These are phyloP conservation scores for Maconellicoccus hirsutus DNA, from an alignment of 1,140 invertebrate species.

Conservation along the genomic window DNA sequence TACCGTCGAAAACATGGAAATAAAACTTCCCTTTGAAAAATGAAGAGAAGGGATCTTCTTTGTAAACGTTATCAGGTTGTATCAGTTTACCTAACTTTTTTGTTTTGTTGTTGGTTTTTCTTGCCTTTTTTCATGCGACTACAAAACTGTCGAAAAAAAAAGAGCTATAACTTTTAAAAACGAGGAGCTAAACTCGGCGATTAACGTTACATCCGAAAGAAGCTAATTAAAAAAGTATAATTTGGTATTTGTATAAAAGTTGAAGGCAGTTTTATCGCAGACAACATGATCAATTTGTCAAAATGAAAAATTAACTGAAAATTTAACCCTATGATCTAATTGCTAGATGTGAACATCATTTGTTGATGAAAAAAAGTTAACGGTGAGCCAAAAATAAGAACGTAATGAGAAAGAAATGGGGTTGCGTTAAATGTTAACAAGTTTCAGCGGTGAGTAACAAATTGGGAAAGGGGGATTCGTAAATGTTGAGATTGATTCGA, in stretches of 20 bases:
- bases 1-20: not conserved
- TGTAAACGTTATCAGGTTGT: not conserved
- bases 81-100: conserved; percentile 1
- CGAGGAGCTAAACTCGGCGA: not conserved
- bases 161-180: not conserved
- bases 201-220: not conserved
- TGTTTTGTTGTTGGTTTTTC: no score
- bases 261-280: not conserved
- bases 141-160: not conserved
- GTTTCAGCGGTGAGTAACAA: not conserved
- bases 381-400: not conserved
- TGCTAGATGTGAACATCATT: no score
- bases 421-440: not conserved
- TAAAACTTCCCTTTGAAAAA: not conserved
- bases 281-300: not conserved
- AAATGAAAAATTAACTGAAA: conserved; percentile 2
- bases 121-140: not conserved
- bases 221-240: conserved; percentile 10
- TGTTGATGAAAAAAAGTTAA: not conserved
- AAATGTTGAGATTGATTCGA: not conserved
- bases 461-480: not conserved
- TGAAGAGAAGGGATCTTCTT: not conserved
- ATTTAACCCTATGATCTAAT: not conserved
- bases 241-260: not conserved
- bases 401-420: not conserved